Base-by-base conservation (phyloP, 2,113 vertebrate genomes). In the Dicentrarchus labrax region DNA sequence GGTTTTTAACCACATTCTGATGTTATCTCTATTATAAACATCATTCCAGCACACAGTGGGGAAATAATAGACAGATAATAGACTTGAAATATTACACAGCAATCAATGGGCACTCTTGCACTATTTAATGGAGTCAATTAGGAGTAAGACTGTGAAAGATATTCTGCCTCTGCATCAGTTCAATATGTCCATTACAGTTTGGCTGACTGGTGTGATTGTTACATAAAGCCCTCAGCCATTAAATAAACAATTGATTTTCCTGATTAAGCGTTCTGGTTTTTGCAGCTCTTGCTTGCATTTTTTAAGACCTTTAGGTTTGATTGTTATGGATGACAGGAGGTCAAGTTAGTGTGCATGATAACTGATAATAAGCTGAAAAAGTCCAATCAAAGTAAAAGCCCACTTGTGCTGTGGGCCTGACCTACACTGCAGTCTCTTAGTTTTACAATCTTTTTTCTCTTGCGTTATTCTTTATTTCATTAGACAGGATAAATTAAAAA, bases 161-260 rank as follows among this genome's bases (percentile, higher is more conserved):
- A 53, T 60, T 73, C 39, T 17, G 50, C 70, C 21, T 30, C 68
- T 64, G 65, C 19, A 16, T 56, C 74, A 5, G 10, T 69, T 78
- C 17, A 70, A 76, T 75, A 53, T 24, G 53, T 70, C 38, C 41
- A 64, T 60, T 62, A 71, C 50, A 76, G 72, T 53, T 61, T 70
- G 38, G 67, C 30, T 51, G 50, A 48, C 43, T 65, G 64, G 53
- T 74, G 60, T 13, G 67, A 83, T 47, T 76, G 76, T 61, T 82
- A 60, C 80, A 78, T 56, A 47, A 81, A 76, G 19, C 30, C 2
- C 30, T 30, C 30, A 30, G 30, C 45, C 77, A 82, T 67, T 57
- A 47, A 71, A 68, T 50, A 22, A 57, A 65, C 45, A 19, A 81
- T 45, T 66, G 45, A 74, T 81, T 86, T 78, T 50, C 9, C 45